phyloP scores from a whole-genome alignment of 2,113 vertebrate genomes.

The Sprattus sprattus region DNA sequence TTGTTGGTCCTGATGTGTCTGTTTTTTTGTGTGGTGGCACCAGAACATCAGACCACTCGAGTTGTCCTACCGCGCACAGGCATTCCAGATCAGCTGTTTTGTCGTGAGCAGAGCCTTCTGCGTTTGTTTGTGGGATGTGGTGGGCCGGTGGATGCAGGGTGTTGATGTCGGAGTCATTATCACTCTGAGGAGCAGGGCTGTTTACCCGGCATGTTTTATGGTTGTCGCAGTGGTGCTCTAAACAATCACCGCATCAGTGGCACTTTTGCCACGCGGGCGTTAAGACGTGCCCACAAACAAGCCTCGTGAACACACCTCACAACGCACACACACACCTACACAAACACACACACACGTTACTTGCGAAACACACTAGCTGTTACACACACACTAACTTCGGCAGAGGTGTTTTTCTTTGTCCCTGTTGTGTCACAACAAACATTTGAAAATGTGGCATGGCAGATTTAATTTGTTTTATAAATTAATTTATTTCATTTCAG shows the following conservation, averaged over 20 bases:
- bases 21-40: not conserved
- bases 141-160: not conserved
- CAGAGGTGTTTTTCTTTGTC: not conserved
- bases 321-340: not conserved
- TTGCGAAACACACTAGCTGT: not conserved
- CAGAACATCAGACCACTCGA: not conserved
- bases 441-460: not conserved
- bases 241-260: slow-evolving; percentile 42
- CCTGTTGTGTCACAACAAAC: not conserved
- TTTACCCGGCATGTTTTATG: slow-evolving; percentile 49
- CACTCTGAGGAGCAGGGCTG: slow-evolving; percentile 31
- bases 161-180: slow-evolving; percentile 48
- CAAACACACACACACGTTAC: not conserved
- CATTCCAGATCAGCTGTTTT: slow-evolving; percentile 5
- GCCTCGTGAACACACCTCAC: slow-evolving; percentile 24
- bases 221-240: slow-evolving; percentile 39
- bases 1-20: not conserved
- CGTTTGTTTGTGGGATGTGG: not conserved
- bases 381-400: not conserved
- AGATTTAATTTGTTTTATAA: not conserved
- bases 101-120: not conserved
- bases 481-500: not conserved
- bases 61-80: not conserved
- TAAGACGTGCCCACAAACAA: slow-evolving; percentile 34
- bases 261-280: slow-evolving; percentile 28